phyloP scores from a whole-genome alignment of 2,113 vertebrate genomes.

The Orthonyx spaldingii region DNA sequence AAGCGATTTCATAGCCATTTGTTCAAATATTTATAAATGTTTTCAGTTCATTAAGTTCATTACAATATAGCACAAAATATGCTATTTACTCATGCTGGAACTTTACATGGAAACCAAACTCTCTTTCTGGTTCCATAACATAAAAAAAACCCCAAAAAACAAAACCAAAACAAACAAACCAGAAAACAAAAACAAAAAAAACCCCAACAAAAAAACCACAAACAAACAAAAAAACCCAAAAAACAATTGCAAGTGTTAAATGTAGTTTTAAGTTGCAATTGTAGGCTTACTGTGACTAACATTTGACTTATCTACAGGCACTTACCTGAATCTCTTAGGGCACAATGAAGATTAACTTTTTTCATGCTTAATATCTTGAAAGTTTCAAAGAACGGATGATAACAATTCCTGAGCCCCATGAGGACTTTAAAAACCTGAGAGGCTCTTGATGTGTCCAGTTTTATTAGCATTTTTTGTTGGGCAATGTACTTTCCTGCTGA shows the following conservation, averaged over 20 bases:
- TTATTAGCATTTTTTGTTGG: not conserved
- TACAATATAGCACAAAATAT: not conserved
- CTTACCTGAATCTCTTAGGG: not conserved
- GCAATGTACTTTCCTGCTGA: not conserved
- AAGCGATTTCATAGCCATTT: not conserved
- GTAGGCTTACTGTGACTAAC: not conserved
- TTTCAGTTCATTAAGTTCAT: not conserved
- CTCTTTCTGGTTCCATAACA: rapidly evolving
- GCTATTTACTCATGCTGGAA: not conserved
- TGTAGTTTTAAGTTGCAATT: not conserved
- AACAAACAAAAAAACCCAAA: too few relatives aligned
- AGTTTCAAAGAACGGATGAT: not conserved
- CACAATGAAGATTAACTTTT: not conserved
- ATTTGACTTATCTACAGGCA: not conserved
- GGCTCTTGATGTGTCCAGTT: not conserved
- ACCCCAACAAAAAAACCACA: too few relatives aligned
- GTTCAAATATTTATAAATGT: not conserved
- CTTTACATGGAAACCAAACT: not conserved
- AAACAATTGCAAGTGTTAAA: not conserved
- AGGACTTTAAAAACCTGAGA: not conserved
- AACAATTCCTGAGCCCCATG: not conserved
- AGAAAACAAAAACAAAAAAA: too few relatives aligned
- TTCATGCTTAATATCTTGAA: not conserved
- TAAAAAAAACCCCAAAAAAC: not conserved
- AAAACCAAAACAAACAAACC: too few relatives aligned